Evolutionary conservation across 1,140 invertebrate species (phyloP), one percentile per base, ranked within the genome.

Genomic region (Anastrepha obliqua): DNA sequence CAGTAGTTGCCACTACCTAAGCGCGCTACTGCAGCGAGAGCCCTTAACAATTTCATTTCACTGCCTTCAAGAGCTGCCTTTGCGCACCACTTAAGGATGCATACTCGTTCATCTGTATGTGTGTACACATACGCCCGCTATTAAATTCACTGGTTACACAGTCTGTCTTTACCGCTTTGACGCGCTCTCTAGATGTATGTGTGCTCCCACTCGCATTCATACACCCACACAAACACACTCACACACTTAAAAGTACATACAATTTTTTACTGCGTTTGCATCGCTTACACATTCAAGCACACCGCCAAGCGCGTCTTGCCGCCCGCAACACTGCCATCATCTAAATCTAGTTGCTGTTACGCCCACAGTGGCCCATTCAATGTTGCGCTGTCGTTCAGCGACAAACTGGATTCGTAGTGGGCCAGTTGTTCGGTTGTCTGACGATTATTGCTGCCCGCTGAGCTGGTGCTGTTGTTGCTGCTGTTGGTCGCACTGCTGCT

Each of bases 361-460:
- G 88, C 88, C 88, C 90, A 91, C 74, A 86, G 15, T 81, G 85
- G 67, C n/a, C 86, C 87, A 78, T 90, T 90, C 88, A 90, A 62
- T 74, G 67, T 47, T 42, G 62, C 92, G 15, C 91, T 88, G 29
- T 89, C 88, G 44, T 86, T 86, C 20, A 89, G 89, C 39, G 91
- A 92, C 65, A 92, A 78, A 89, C 91, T 92, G n/a, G 91, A 92
- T 87, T 91, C 91, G 67, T 92, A 92, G 78, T 92, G 90, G 93
- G 93, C 89, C 89, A 90, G 89, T 93, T 91, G 90, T 5, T 90
- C 90, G 88, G 91, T 90, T 5, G 89, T 89, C 42, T 90, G 91
- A 39, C 94, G 93, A 91, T 93, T 92, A 90, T 93, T 92, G 88
- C 94, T 90, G 88, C 91, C 91, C 86, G 90, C 89, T 88, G 90